These are phyloP conservation scores for Halcyon smyrnensis DNA, from an alignment of 2,797 vertebrate species.

Conservation along the genomic window DNA sequence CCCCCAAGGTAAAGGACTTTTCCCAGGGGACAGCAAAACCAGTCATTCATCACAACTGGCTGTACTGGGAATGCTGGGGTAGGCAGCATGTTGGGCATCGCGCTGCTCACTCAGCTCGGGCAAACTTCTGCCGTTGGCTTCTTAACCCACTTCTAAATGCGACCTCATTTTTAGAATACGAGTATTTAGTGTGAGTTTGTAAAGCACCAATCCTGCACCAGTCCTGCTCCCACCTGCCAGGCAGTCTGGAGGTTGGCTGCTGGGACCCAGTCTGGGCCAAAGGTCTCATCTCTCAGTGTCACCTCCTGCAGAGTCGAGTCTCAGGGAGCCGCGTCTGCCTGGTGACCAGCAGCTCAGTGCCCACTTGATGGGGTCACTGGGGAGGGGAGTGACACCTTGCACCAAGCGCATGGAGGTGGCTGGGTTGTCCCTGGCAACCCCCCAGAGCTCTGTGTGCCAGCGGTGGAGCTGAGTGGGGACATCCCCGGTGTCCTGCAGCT, in stretches of 20 bases:
- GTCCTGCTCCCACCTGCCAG: background rate
- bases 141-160: background rate
- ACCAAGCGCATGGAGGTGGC: accelerated
- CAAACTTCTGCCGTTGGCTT: background rate
- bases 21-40: background rate
- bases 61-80: background rate
- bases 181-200: background rate
- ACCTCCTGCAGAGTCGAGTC: accelerated
- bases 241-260: background rate
- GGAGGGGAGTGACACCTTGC: accelerated
- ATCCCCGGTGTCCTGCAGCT: accelerated
- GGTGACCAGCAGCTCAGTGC: accelerated
- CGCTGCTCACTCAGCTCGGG: background rate
- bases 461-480: accelerated
- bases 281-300: background rate
- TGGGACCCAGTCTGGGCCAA: accelerated
- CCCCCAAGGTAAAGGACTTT: background rate
- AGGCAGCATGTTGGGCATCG: accelerated
- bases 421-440: background rate
- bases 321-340: accelerated
- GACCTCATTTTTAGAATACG: background rate
- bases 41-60: background rate
- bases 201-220: accelerated
- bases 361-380: accelerated
- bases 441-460: background rate